Evolutionary conservation across 2,888 invertebrate species (phyloP), one percentile per base, ranked within the genome.

Genomic region (Drosophila eohydei): DNA sequence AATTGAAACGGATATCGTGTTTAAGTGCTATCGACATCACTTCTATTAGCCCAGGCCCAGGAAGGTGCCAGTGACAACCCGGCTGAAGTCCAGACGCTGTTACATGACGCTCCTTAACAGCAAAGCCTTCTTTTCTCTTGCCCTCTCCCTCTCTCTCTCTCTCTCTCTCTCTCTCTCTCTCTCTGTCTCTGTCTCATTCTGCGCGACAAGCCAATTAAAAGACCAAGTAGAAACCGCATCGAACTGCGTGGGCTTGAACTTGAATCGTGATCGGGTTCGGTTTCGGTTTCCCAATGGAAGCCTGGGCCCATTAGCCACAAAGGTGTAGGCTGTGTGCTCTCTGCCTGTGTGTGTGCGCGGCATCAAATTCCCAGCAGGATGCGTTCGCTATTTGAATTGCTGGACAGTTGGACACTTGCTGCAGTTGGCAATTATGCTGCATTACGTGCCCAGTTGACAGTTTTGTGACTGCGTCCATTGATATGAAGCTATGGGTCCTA

Each of bases 1-100:
- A 93, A 93, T 92, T 92, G 92, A 92, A 92, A 92, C 92, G 92
- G 91, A 92, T 93, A 92, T 93, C 93, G 91, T 92, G 92, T 92
- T 92, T 92, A 93, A 92, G 92, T 92, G 92, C 92, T 92, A 92
- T 92, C 91, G 92, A 92, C 92, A 92, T 92, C 91, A 91, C 92
- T 91, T 92, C 92, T 91, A 92, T 92, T 91, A 92, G 89, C 78
- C 73, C 66, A 60, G 52, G 61, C 65, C 71, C 46, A 48, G 62
- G 57, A 52, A 65, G 65, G 59, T 54, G 68, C 51, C 67, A 52
- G 74, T 75, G 80, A 75, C 80, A 75, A 63, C 68, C 30, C 74
- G 61, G 56, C 51, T 59, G 51, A 43, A 28, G n/a, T 62, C 62
- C 62, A 56, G 46, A 80, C 77, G 74, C 62, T 78, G 81, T 83